phyloP scores from a whole-genome alignment of 2,113 vertebrate species.

The Ceyx cyanopectus region DNA sequence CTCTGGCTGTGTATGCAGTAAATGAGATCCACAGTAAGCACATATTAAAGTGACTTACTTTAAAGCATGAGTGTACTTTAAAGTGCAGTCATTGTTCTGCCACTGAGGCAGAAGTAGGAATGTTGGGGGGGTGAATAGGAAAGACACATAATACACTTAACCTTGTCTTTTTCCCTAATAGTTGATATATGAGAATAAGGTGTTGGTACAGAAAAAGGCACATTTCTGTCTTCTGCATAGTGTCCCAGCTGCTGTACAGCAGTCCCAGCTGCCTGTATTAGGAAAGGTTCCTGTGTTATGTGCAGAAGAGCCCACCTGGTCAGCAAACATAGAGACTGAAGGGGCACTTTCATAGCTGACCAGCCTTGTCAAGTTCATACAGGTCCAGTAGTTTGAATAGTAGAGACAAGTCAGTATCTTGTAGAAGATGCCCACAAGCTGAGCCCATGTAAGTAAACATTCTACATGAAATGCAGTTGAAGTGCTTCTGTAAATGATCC shows the following conservation, averaged over 20 bases:
- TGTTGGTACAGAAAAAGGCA: neutral
- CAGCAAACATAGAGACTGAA: neutral
- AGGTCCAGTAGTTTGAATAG: neutral
- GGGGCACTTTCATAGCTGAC: neutral
- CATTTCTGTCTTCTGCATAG: neutral
- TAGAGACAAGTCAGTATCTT: neutral
- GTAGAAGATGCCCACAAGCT: neutral
- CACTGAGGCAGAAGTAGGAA: neutral
- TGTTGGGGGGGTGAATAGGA: rapidly evolving
- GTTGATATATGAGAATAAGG: neutral
- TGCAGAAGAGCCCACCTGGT: rapidly evolving
- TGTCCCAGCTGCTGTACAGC: neutral
- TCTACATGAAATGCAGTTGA: neutral
- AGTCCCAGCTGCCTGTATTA: neutral
- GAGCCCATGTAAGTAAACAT: neutral
- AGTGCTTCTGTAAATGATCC: neutral
- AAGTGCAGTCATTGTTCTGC: neutral
- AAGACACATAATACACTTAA: neutral
- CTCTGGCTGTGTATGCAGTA: neutral
- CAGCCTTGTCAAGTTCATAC: neutral
- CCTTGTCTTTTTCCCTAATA: neutral
- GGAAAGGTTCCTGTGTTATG: neutral
- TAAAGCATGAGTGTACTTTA: neutral
- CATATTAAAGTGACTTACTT: neutral
- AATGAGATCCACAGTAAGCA: neutral